Evolutionary conservation across 2,888 invertebrate species (phyloP), one percentile per base, ranked within the genome.

Genomic region (Crioceris asparagi): DNA sequence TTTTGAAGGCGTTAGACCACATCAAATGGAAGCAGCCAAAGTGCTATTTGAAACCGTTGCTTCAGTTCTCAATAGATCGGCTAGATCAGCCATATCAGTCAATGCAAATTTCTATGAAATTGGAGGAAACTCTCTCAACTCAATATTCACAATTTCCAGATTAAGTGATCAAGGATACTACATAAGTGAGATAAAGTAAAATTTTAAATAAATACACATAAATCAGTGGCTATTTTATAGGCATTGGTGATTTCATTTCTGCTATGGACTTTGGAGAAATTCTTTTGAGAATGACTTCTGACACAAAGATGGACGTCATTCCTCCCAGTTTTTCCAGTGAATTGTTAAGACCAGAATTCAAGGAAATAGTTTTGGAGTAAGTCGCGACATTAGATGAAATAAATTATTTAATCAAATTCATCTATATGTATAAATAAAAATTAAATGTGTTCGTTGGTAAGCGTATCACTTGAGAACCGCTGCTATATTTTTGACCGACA

Each of bases 41-140:
- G 73, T 74, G 12, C 68, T 90, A 0, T 82, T 88, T 51, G 75
- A 79, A 54, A 84, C 83, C 0, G 75, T 88, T 0, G 79, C 80
- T 0, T 71, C 74, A 2, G 80, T 86, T 0, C 71, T 83, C 14
- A 79, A 79, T 1, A 68, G 76, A 30, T 72, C 81, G 0, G 67
- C 72, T 0, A 67, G 83, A 4, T 69, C 74, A 1, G 70, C 71
- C 1, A 62, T 87, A 5, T 72, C 74, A 0, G 55, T 75, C 0
- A 65, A 74, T 12, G 75, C 80, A 0, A 85, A 85, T 49, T 90
- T 88, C 61, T 90, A 83, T 57, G 79, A 84, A 50, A 68, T 90
- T 26, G 90, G 90, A 2, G 90, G 90, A 8, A 87, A 88, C 56
- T 88, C 88, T 0, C 67, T 90, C 14, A 90, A 90, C 59, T 86